Conservation (phyloP, 2,797 vertebrate species). For the Iguana delicatissima region DNA sequence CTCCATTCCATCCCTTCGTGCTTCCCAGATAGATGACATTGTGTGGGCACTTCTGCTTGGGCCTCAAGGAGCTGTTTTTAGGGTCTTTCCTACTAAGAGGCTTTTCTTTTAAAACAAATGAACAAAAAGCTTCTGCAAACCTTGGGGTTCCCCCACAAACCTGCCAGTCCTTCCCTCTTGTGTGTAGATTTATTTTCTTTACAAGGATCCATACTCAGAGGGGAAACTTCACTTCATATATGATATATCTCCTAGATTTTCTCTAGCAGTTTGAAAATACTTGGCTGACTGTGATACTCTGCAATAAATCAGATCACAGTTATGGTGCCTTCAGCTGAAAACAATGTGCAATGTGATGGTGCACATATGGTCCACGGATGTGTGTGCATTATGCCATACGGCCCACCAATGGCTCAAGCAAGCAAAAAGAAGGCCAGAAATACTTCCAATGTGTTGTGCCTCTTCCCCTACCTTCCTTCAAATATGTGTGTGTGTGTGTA, state of each 20-base stretch:
- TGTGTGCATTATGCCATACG: background rate
- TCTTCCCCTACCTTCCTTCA: too few relatives aligned
- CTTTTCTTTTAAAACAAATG: too few relatives aligned
- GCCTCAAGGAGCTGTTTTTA: background rate
- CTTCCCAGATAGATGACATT: background rate
- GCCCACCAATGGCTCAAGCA: background rate
- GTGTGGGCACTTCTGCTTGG: background rate
- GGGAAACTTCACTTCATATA: background rate
- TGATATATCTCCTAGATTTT: background rate
- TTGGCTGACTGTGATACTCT: slow-evolving; percentile 7
- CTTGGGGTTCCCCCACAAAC: background rate
- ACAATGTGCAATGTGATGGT: slow-evolving; percentile 6
- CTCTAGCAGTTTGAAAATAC: background rate
- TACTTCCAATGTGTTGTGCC: background rate
- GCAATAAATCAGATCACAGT: slow-evolving; percentile 19
- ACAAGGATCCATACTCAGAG: background rate
- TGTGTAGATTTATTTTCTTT: background rate
- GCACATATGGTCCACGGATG: background rate
- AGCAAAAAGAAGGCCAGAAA: background rate
- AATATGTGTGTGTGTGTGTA: background rate
- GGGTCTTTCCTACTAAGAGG: background rate
- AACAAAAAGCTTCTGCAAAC: background rate
- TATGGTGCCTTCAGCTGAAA: slow-evolving; percentile 17
- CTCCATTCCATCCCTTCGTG: background rate
- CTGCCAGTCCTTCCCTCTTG: background rate